Evolutionary conservation across 2,113 vertebrate species (phyloP), one percentile per base, ranked within the genome.

Genomic region (Hippolais icterina): DNA sequence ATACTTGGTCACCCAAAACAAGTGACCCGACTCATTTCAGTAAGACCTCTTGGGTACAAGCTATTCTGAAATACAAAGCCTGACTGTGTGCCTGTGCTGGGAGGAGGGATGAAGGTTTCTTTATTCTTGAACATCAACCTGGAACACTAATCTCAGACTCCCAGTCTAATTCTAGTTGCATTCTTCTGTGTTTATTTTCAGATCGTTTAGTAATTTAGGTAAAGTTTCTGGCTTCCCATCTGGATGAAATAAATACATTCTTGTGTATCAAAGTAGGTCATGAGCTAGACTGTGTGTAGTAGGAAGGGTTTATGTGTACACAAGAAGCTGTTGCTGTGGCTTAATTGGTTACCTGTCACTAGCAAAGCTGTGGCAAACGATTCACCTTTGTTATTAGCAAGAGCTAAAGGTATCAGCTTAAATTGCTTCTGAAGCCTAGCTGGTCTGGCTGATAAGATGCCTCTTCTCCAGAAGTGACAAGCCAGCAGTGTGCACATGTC

Each of bases 1-100:
- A n/a, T 93, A 82, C 46, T 81, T 89, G 86, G 46, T 87, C 88
- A 95, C 79, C 76, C 86, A 66, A 78, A 94, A 29, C 31, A 83
- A 88, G 79, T 90, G 93, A 86, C 64, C 76, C 12, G 8, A 68
- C 47, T 95, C 37, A 44, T 47, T 93, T 86, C 56, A 86, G 27
- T 83, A 37, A 83, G 83, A 83, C 56, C 88, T 93, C 60, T 74
- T 57, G 69, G n/a, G 56, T 92, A 41, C 64, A 56, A 52, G 31
- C 27, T 92, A 3, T 79, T 87, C 74, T 78, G 60, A 79, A 89
- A 77, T 68, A 95, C 75, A 88, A 75, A 93, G 76, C 27, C 52
- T 83, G 68, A 46, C 88, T 93, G 42, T 93, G 31, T 90, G 64
- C 37, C 4, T 83, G 56, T 11, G 9, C 27, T 87, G 78, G 82